A percentile compares a stretch with the other conserved stretches of the same genome.
Evolutionary conservation across 2,113 vertebrate genomes (phyloP).

Genomic region (Notarius lentiginosus): DNA sequence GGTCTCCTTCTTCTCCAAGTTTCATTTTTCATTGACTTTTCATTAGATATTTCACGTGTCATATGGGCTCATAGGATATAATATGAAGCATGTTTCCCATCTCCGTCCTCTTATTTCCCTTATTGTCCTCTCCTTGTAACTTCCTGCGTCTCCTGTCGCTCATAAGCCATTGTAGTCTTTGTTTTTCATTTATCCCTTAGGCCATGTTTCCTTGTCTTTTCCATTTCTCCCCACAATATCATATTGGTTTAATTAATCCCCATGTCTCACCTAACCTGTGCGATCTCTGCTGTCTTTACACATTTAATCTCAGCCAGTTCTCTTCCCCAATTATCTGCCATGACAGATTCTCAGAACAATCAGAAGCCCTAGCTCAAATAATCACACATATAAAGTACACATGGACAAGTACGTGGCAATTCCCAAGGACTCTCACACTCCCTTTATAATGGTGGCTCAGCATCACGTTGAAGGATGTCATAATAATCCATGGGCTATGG

Average conservation of each 20-base stretch:
- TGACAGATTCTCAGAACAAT: conserved; percentile 6
- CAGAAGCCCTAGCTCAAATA: conserved; percentile 19
- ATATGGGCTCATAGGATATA: background rate
- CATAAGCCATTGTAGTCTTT: background rate
- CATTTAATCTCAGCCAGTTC: conserved; percentile 14
- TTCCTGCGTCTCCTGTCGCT: background rate
- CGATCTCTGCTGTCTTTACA: background rate
- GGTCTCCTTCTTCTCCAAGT: background rate
- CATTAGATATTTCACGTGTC: background rate
- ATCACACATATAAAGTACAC: conserved; percentile 7
- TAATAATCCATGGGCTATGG: conserved; percentile 32
- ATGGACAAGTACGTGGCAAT: background rate
- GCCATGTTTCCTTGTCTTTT: background rate
- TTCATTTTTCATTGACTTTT: conserved; percentile 1
- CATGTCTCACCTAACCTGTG: conserved; percentile 19
- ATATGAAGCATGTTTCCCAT: background rate
- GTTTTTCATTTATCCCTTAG: background rate
- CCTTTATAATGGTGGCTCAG: conserved; percentile 22
- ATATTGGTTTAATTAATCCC: conserved; percentile 35
- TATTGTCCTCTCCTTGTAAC: conserved; percentile 1
- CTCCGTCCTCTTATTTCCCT: background rate
- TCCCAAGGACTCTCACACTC: conserved; percentile 31
- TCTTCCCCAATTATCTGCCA: conserved; percentile 23
- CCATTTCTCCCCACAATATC: conserved; percentile 17
- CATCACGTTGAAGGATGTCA: conserved; percentile 38